Base-by-base conservation (phyloP, 2,888 invertebrate genomes). In the Tribolium freemani region DNA sequence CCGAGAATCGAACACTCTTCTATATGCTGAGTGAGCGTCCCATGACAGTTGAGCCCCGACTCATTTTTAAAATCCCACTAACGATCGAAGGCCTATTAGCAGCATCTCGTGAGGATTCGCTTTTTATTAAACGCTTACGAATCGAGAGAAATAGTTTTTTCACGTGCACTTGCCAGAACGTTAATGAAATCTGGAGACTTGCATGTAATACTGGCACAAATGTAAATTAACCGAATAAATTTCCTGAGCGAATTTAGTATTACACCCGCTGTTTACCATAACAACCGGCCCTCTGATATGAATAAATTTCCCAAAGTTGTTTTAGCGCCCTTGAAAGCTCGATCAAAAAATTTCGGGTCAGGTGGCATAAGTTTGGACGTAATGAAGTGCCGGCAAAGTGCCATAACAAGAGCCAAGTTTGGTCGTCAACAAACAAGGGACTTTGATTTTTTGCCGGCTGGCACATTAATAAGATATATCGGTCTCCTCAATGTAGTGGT, bases 181-280 rank as follows among this genome's bases (percentile, higher is more conserved):
- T 74, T 79, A 77, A 78, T 78, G 79, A 79, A 79, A 79, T 79
- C 76, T 75, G 75, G 67, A 72, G 75, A 70, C 77, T 77, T 77
- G 76, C 72, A 76, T 66, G 72, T 75, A 76, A 76, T 76, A 77
- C 74, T 77, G 77, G 74, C 77, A 73, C 78, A 77, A 78, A 78
- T 77, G 77, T 78, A 78, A 78, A 78, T 78, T 76, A 78, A 73
- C 68, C 71, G 77, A 76, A 79, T 79, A 79, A 73, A 79, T 79
- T 78, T 69, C 72, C 20, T 46, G 69, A 60, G 45, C 69, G 76
- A 78, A 75, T 78, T 75, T 78, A 77, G 77, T 77, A 79, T 75
- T 74, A 72, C 75, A 74, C 68, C 73, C 71, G 68, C 76, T 76
- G 71, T 75, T 75, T 77, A 75, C 75, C 77, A 76, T 76, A 78